Conservation (phyloP, 2,888 invertebrate species). For the Pammene fasciana region DNA sequence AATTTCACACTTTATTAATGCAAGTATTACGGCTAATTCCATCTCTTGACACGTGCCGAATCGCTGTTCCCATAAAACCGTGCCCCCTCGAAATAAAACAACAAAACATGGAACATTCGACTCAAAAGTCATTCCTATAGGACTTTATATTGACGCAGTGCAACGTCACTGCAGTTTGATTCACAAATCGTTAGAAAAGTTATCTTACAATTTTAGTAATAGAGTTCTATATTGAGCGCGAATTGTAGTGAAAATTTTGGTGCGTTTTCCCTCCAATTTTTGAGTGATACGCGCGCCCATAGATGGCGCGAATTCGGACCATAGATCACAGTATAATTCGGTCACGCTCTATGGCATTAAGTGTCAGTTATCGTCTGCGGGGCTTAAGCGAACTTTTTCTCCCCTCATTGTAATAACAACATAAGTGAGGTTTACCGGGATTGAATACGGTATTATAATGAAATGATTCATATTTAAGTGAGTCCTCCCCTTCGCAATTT, state of each 20-base stretch:
- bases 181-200: constrained; percentile 7
- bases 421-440: constrained; percentile 82
- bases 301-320: constrained; percentile 70
- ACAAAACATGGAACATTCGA: constrained; percentile 56
- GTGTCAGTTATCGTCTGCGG: constrained; percentile 82
- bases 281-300: constrained; percentile 66
- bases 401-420: constrained; percentile 78
- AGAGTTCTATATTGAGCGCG: constrained; percentile 49
- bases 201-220: constrained; percentile 45
- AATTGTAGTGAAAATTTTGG: not conserved
- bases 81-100: constrained; percentile 55
- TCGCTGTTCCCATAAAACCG: constrained; percentile 79
- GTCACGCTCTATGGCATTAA: constrained; percentile 83
- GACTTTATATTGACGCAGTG: constrained; percentile 47
- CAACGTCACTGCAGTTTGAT: constrained; percentile 22
- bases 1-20: constrained; percentile 84
- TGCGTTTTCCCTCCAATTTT: constrained; percentile 63
- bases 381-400: constrained; percentile 77
- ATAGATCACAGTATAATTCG: constrained; percentile 82
- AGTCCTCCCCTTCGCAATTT: constrained; percentile 79
- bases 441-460: constrained; percentile 83
- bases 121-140: constrained; percentile 53
- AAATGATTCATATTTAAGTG: constrained; percentile 84
- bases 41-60: constrained; percentile 80
- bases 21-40: constrained; percentile 82